phyloP scores from a whole-genome alignment of 2,888 invertebrate species.

The Zonitis immaculata region DNA sequence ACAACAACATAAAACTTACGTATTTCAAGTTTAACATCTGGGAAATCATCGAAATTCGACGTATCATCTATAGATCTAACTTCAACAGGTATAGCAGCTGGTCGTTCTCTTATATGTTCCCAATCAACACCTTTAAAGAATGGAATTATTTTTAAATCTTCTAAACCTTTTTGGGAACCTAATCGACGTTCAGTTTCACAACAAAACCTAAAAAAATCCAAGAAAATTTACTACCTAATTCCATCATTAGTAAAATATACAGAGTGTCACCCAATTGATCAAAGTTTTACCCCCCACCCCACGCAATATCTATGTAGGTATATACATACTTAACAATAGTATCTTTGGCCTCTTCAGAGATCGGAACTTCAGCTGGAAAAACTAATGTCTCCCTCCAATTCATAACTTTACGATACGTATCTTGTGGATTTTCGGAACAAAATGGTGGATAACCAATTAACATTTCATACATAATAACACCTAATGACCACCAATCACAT shows the following conservation, averaged over 20 bases:
- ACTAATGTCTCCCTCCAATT: constrained; percentile 98
- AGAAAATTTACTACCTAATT: no score
- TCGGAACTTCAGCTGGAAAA: constrained; percentile 99
- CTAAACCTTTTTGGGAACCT: constrained; percentile 85
- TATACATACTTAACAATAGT: constrained; percentile 64
- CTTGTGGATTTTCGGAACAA: constrained; percentile 97
- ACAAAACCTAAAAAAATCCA: constrained; percentile 74
- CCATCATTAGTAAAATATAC: no score
- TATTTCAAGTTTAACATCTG: constrained; percentile 97
- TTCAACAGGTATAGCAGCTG: constrained; percentile 96
- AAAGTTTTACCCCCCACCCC: no score
- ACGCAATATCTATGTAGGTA: no score
- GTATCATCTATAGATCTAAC: constrained; percentile 99
- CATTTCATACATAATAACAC: constrained; percentile 99
- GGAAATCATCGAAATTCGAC: constrained; percentile 99
- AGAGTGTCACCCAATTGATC: no score
- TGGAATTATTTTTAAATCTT: constrained; percentile 86
- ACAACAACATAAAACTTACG: constrained; percentile 70
- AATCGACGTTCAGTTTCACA: constrained; percentile 92
- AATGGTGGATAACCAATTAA: constrained; percentile 99
- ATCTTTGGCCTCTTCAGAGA: constrained; percentile 95
- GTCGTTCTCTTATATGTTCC: constrained; percentile 97
- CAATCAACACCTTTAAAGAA: constrained; percentile 99
- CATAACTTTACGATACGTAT: constrained; percentile 97
- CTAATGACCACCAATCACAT: constrained; percentile 99